Base-by-base conservation (phyloP, 2,797 vertebrate species). In the Erpetoichthys calabaricus region DNA sequence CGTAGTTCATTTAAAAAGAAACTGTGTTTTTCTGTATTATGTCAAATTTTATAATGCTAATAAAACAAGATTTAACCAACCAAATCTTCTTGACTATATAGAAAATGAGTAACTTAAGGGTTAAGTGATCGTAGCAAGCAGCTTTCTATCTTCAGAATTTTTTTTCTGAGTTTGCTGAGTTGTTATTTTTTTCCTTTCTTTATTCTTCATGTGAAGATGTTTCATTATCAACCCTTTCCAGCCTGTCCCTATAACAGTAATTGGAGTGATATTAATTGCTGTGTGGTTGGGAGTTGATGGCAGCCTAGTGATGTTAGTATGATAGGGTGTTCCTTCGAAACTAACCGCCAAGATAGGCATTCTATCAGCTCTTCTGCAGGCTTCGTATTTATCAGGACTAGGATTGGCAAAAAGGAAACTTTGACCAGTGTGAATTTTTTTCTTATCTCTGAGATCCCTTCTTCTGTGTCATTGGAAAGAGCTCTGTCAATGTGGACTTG, bases 321-420 rank as follows among this genome's bases (percentile, higher is more conserved):
- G 88, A 91, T 91, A 86, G 76, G 69, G 73, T 63, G 73, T 76
- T 75, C 77, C 79, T 72, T 71, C 68, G 74, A 84, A 81, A 75
- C 86, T 86, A 87, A 87, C 87, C 84, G 84, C 79, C 70, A 74
- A 77, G 81, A 85, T 86, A 85, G 87, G 78, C 80, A 76, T 77
- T 88, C 89, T 94, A 94, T 94, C 91, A 89, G 89, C 78, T 72
- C 73, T 78, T 75, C 77, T 87, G 88, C 91, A 94, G 91, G 80
- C 89, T 70, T 83, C 77, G 75, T 85, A 82, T 87, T 92, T 94
- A 94, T 92, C 90, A 80, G 88, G 81, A 85, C 84, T 79, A 84
- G 86, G 86, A 86, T 87, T 90, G 90, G 80, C 86, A 84, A 89
- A 87, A 87, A 84, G 86, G 86, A 89, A 89, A 87, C 86, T 88